A percentile compares a stretch with the other conserved stretches of the same genome.
Conservation (phyloP, 37 sponge, comb jelly and placozoan species). For the Haliclona indistincta region DNA sequence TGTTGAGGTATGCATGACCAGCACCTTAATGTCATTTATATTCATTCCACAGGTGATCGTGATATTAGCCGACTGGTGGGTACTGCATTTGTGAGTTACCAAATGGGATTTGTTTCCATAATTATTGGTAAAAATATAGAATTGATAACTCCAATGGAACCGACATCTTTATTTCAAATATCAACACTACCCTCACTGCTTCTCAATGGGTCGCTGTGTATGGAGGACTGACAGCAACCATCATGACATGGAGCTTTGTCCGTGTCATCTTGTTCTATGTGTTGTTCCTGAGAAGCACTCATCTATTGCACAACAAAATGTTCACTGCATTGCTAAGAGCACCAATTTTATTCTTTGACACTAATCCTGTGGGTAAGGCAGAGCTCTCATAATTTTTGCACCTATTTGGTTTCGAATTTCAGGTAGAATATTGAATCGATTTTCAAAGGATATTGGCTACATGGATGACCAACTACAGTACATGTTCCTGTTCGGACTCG, state of each 20-base stretch:
- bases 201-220: slow-evolving; percentile 37
- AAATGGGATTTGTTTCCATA: too few relatives aligned
- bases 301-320: slow-evolving; percentile 64
- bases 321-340: slow-evolving; percentile 58
- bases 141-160: slow-evolving; percentile 36
- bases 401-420: too few relatives aligned
- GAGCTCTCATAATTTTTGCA: neutral
- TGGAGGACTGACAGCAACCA: slow-evolving; percentile 6
- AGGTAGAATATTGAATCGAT: slow-evolving; percentile 75
- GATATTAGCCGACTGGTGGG: too few relatives aligned
- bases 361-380: slow-evolving; percentile 69
- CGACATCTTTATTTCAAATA: slow-evolving; percentile 13
- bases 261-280: slow-evolving; percentile 30
- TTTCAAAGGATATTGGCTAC: slow-evolving; percentile 73
- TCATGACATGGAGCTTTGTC: slow-evolving; percentile 24
- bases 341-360: slow-evolving; percentile 78
- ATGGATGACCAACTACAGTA: slow-evolving; percentile 68
- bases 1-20: slow-evolving; percentile 73
- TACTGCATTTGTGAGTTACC: too few relatives aligned
- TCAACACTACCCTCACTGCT: neutral
- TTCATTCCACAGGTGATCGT: too few relatives aligned
- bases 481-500: too few relatives aligned
- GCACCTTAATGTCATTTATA: too few relatives aligned
- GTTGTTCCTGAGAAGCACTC: slow-evolving; percentile 49
- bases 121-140: too few relatives aligned